Percentiles rank a stretch among this genome's conserved stretches.
Evolutionary conservation across 1,140 invertebrate species (phyloP).

Genomic region (Ephestia elutella): DNA sequence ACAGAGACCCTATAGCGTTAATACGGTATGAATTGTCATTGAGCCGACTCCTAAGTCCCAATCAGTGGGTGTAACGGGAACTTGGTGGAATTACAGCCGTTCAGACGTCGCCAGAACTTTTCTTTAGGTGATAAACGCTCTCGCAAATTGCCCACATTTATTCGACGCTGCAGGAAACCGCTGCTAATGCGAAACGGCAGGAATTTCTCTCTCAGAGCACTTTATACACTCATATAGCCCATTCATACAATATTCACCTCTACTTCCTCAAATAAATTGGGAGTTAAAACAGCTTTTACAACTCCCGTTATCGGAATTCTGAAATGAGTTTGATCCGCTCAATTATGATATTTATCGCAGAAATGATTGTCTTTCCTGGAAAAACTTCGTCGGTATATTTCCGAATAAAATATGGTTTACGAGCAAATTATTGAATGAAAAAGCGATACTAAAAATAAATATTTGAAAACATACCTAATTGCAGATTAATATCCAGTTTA

Average conservation of each 20-base stretch:
- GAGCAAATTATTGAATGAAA: no score
- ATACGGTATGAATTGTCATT: neutral
- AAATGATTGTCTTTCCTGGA: no score
- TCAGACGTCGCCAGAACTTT: conserved; percentile 56
- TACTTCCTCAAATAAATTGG: conserved; percentile 34
- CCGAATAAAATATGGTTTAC: no score
- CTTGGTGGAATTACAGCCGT: conserved; percentile 41
- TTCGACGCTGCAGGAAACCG: conserved; percentile 43
- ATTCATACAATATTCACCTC: conserved; percentile 33
- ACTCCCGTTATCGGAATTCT: neutral
- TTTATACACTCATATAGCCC: conserved; percentile 29
- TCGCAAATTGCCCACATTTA: conserved; percentile 60
- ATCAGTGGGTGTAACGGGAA: conserved; percentile 1
- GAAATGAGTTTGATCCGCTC: conserved; percentile 12
- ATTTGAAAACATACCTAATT: no score
- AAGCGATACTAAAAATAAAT: no score
- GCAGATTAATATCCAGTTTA: no score
- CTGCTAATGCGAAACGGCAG: conserved; percentile 38
- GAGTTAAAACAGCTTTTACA: conserved; percentile 12
- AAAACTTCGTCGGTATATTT: no score
- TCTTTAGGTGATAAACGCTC: conserved; percentile 64
- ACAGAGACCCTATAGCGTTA: no score
- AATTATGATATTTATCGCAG: no score
- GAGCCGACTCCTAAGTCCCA: neutral
- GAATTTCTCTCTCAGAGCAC: conserved; percentile 30